Percentiles rank a stretch among this genome's conserved stretches.
These are phyloP conservation scores for Chelonus insularis DNA, from an alignment of 1,140 invertebrate genomes.

Conservation along the genomic window DNA sequence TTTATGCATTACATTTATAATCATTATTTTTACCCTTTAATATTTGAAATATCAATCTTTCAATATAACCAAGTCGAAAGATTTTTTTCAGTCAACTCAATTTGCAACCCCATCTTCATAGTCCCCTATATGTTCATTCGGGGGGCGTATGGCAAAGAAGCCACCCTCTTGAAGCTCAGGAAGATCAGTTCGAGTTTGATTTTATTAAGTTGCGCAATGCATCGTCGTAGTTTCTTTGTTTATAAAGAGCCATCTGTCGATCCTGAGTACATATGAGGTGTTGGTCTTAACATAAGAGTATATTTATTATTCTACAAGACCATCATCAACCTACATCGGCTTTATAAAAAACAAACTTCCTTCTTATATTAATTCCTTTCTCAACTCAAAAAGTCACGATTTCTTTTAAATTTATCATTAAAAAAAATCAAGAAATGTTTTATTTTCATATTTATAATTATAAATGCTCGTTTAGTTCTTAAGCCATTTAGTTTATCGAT, in stretches of 20 bases:
- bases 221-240: slow-evolving; percentile 13
- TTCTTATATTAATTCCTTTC: too few relatives aligned
- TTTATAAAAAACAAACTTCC: too few relatives aligned
- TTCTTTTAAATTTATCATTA: too few relatives aligned
- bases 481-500: too few relatives aligned
- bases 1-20: too few relatives aligned
- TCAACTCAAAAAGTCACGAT: too few relatives aligned
- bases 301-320: too few relatives aligned
- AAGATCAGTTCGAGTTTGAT: slow-evolving; percentile 41
- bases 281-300: too few relatives aligned
- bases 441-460: too few relatives aligned
- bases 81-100: slow-evolving; percentile 39
- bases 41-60: background rate
- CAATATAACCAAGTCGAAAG: slow-evolving; percentile 8
- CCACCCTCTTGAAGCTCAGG: slow-evolving; percentile 18
- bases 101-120: slow-evolving; percentile 46
- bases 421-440: too few relatives aligned
- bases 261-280: background rate
- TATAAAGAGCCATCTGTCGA: slow-evolving; percentile 26
- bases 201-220: slow-evolving; percentile 49
- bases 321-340: too few relatives aligned
- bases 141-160: background rate
- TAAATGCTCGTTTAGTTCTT: too few relatives aligned
- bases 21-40: background rate
- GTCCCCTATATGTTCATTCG: slow-evolving; percentile 1